Percentiles rank a stretch among this genome's conserved stretches.
Conservation (phyloP, 2,888 invertebrate genomes). For the Cremastinae sp. region DNA sequence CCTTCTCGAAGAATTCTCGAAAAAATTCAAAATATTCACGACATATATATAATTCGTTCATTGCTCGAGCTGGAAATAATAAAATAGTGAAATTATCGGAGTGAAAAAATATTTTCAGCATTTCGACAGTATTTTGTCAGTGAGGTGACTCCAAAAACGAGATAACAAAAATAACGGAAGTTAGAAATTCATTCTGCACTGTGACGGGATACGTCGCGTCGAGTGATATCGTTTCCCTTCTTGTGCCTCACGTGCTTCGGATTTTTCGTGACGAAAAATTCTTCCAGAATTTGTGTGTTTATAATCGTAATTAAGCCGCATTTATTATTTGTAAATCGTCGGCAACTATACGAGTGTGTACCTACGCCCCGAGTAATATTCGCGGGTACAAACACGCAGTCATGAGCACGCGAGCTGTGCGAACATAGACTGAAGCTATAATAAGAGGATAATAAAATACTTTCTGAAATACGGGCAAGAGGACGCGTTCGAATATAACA, state of each 20-base stretch:
- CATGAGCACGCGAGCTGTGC: constrained; percentile 33
- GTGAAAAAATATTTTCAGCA: too few species aligned
- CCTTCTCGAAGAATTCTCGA: not conserved
- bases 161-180: not conserved
- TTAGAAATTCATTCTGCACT: constrained; percentile 11
- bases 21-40: not conserved
- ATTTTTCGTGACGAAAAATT: not conserved
- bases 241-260: too few species aligned
- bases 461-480: constrained; percentile 11
- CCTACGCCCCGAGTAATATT: constrained; percentile 40
- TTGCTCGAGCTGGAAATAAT: too few species aligned
- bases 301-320: constrained; percentile 11
- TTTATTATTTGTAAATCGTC: not conserved
- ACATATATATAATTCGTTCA: too few species aligned
- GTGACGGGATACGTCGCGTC: not conserved
- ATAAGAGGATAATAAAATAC: constrained; percentile 18
- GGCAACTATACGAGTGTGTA: constrained; percentile 15
- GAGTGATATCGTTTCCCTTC: constrained; percentile 6
- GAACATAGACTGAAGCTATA: constrained; percentile 29
- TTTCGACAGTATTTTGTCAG: too few species aligned
- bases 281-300: constrained; percentile 1
- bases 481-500: constrained; percentile 17
- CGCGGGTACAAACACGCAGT: constrained; percentile 34
- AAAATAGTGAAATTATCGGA: too few species aligned
- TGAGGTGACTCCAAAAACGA: not conserved